Evolutionary conservation across 1,140 invertebrate genomes (phyloP).

Genomic region (Drosophila bifasciata): DNA sequence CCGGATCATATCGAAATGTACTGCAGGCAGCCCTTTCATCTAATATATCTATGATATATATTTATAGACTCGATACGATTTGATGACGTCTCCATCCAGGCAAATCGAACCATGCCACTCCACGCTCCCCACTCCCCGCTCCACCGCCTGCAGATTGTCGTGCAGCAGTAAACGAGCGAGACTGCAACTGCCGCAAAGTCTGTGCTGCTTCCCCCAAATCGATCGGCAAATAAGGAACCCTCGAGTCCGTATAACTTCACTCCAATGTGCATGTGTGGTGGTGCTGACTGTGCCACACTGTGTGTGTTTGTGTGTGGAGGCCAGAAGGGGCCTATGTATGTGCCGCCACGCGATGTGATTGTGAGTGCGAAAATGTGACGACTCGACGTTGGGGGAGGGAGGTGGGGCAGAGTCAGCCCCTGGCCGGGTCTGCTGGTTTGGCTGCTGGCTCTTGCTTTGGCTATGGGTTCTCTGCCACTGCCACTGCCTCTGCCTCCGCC

Average conservation of each 20-base stretch:
- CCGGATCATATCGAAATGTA: constrained; percentile 69
- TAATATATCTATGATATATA: constrained; percentile 16
- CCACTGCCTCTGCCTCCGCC: too few species aligned
- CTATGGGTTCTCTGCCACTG: constrained; percentile 1
- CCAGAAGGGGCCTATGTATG: constrained; percentile 48
- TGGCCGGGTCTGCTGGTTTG: constrained; percentile 30
- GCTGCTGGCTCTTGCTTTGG: constrained; percentile 13
- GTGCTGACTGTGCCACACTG: constrained; percentile 6
- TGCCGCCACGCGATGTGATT: constrained; percentile 81
- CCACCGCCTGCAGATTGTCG: constrained; percentile 43
- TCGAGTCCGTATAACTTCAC: constrained; percentile 68
- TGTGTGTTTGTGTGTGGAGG: constrained; percentile 47
- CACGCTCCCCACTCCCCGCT: too few species aligned
- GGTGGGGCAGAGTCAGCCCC: constrained; percentile 63
- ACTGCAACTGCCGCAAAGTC: constrained; percentile 75
- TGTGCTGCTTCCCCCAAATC: constrained; percentile 61
- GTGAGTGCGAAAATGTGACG: constrained; percentile 78
- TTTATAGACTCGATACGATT: constrained; percentile 57
- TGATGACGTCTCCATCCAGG: constrained; percentile 45
- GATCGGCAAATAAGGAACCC: constrained; percentile 58
- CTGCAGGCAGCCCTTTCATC: constrained; percentile 77
- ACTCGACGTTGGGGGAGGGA: constrained; percentile 43
- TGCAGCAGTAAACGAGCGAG: constrained; percentile 36
- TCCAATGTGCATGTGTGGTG: constrained; percentile 36
- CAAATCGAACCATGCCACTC: not conserved